Evolutionary conservation across 2,888 invertebrate species (phyloP), one percentile per base, ranked within the genome.

Genomic region (Ellobium chinense): DNA sequence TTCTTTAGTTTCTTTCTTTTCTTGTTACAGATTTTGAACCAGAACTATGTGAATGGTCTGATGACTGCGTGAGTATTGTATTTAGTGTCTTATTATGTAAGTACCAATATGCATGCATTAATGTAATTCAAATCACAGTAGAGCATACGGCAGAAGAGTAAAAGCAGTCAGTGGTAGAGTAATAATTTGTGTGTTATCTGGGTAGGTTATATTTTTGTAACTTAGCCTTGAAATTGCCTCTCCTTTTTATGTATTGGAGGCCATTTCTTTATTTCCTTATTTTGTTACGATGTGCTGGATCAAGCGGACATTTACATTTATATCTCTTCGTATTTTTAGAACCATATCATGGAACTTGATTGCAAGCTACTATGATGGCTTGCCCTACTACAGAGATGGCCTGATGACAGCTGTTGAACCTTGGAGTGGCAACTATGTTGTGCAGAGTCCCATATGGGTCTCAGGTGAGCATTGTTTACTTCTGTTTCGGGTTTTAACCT

Each of bases 281-380:
- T n/a, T n/a, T n/a, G n/a, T n/a, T n/a, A n/a, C n/a, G n/a, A n/a
- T n/a, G n/a, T n/a, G n/a, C n/a, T n/a, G n/a, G n/a, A n/a, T n/a
- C n/a, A n/a, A n/a, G n/a, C n/a, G n/a, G n/a, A n/a, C n/a, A n/a
- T n/a, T n/a, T 72, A 9, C 39, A 54, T 54, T 27, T 31, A 34
- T 46, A 56, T 63, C 7, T 34, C 0, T 37, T 70, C 14, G 37
- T 37, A 62, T 65, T 83, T 82, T 7, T 83, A 93, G 92, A 81
- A 93, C 93, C 18, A 92, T 93, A 54, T 89, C 92, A 0, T 93
- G 93, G 93, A 93, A 93, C 83, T 85, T 93, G 82, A 91, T 93
- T 46, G 91, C 91, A 24, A 89, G 91, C 80, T 93, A 92, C 84
- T 93, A 92, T 81, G 66, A 85, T 21, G 86, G 85, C 34, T 85